phyloP scores from a whole-genome alignment of 2,113 vertebrate species.

The Scopus umbretta region DNA sequence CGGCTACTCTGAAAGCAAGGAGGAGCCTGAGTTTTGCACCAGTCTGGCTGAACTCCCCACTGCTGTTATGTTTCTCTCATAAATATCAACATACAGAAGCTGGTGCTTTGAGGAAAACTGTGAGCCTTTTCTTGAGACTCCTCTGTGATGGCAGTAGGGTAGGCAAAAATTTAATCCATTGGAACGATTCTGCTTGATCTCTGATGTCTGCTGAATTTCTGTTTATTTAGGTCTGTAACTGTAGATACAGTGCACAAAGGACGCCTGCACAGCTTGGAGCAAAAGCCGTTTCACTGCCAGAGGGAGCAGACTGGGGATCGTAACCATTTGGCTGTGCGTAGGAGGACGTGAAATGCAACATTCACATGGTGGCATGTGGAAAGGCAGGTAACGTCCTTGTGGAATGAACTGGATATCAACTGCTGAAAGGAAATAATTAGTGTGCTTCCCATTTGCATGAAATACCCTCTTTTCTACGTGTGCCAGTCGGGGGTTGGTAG shows the following conservation, averaged over 20 bases:
- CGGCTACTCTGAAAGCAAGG: neutral
- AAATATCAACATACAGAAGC: neutral
- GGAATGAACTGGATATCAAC: neutral
- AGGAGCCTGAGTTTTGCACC: neutral
- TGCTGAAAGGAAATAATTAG: neutral
- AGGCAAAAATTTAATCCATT: neutral
- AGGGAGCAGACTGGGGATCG: neutral
- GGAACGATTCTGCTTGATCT: neutral
- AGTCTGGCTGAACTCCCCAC: neutral
- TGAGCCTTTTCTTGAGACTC: neutral
- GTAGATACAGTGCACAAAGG: neutral
- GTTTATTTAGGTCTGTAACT: neutral
- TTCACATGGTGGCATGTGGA: neutral
- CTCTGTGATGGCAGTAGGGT: neutral
- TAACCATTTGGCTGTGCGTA: accelerated
- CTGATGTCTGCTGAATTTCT: neutral
- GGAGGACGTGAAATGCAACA: neutral
- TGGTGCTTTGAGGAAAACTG: neutral
- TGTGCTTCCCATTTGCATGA: neutral
- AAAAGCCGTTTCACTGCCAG: neutral
- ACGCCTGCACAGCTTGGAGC: neutral
- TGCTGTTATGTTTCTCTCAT: neutral
- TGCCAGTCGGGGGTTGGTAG: neutral
- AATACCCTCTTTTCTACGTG: neutral
- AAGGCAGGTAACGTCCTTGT: neutral